These are phyloP conservation scores for Iphiclides podalirius DNA, from an alignment of 2,888 invertebrate species.

Conservation along the genomic window DNA sequence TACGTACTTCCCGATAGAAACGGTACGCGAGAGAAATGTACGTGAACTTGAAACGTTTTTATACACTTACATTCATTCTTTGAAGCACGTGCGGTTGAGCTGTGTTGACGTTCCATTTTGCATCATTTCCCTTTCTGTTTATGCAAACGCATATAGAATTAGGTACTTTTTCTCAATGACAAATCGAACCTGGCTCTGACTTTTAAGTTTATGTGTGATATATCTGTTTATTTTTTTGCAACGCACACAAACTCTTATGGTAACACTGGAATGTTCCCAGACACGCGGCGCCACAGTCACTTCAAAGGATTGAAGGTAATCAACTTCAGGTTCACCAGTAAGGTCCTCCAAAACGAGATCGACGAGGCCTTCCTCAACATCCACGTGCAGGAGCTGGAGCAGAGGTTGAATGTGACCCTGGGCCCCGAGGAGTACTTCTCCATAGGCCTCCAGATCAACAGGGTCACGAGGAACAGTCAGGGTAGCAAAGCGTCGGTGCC, in stretches of 20 bases:
- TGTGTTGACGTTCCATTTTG: too few species aligned
- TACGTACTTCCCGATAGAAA: constrained; percentile 21
- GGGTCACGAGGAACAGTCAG: constrained; percentile 63
- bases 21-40: constrained; percentile 7
- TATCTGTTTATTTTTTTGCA: too few species aligned
- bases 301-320: constrained; percentile 84
- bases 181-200: not conserved
- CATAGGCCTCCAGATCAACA: constrained; percentile 61
- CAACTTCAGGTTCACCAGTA: constrained; percentile 86
- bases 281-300: constrained; percentile 83
- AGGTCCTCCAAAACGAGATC: constrained; percentile 84
- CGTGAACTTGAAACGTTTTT: constrained; percentile 12
- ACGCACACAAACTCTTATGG: not conserved
- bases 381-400: constrained; percentile 79
- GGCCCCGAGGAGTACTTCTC: constrained; percentile 60
- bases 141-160: too few species aligned
- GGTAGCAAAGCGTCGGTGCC: constrained; percentile 64
- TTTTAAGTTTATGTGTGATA: too few species aligned
- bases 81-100: not conserved
- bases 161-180: not conserved
- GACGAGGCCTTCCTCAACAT: constrained; percentile 85
- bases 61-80: not conserved
- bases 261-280: constrained; percentile 57
- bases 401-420: constrained; percentile 50
- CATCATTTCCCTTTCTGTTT: too few species aligned